These are phyloP conservation scores for Sericinus montela DNA, from an alignment of 2,888 invertebrate species.

Conservation along the genomic window DNA sequence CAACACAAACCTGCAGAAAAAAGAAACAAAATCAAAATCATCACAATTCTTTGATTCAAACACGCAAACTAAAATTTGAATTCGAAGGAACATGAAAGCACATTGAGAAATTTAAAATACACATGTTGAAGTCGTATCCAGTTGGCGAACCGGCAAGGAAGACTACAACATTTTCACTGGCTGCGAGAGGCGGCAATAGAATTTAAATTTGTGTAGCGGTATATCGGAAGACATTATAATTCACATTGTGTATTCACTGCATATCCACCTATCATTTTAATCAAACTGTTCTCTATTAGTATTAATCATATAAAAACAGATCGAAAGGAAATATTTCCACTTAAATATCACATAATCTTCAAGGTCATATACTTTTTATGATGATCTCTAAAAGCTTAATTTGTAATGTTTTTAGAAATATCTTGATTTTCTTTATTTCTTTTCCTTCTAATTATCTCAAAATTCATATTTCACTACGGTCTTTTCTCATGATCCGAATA, in stretches of 20 bases:
- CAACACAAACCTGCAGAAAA: constrained; percentile 49
- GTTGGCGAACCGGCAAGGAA: constrained; percentile 58
- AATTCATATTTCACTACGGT: too few relatives aligned
- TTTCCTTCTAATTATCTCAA: too few relatives aligned
- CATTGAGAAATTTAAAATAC: constrained; percentile 58
- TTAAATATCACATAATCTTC: too few relatives aligned
- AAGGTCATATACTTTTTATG: too few relatives aligned
- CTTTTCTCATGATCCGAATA: too few relatives aligned
- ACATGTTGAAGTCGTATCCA: constrained; percentile 69
- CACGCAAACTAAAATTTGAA: constrained; percentile 55
- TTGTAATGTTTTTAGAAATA: too few relatives aligned
- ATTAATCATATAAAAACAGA: constrained; percentile 18
- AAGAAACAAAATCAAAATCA: constrained; percentile 59
- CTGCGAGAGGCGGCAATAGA: constrained; percentile 55
- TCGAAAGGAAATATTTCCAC: not conserved
- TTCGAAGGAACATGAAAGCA: constrained; percentile 54
- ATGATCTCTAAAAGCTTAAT: too few relatives aligned
- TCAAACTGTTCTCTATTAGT: constrained; percentile 37
- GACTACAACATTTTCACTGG: constrained; percentile 73
- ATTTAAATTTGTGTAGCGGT: constrained; percentile 76
- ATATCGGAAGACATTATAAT: constrained; percentile 59
- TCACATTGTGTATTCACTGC: constrained; percentile 46
- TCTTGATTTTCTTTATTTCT: too few relatives aligned
- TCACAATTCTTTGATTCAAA: constrained; percentile 50
- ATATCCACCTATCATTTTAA: constrained; percentile 63